Evolutionary conservation across 2,113 vertebrate genomes (phyloP).

Genomic region (Rhinolophus ferrumequinum): DNA sequence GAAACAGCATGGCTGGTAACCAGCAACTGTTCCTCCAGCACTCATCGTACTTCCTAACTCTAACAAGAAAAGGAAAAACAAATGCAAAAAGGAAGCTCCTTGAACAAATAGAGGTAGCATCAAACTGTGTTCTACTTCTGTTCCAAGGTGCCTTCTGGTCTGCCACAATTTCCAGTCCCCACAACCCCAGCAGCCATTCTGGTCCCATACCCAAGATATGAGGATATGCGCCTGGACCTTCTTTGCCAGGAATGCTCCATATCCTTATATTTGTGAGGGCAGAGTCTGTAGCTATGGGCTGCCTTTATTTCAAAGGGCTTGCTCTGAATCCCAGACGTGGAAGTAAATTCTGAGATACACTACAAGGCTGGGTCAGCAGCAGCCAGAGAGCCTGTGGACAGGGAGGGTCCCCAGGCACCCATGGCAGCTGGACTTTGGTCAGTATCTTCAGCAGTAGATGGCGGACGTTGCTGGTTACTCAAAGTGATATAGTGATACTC

Average conservation of each 20-base stretch:
- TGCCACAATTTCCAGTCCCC: background rate
- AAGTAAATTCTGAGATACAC: slow-evolving; percentile 77
- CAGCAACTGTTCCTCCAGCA: slow-evolving; percentile 89
- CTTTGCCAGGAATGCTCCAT: background rate
- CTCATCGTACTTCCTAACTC: slow-evolving; percentile 52
- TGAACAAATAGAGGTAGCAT: slow-evolving; percentile 35
- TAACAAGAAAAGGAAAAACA: background rate
- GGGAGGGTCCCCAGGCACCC: slow-evolving; percentile 77
- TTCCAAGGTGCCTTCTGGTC: slow-evolving; percentile 44
- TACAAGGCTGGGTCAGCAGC: slow-evolving; percentile 77
- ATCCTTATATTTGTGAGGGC: background rate
- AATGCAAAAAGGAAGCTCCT: slow-evolving; percentile 38
- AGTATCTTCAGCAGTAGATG: slow-evolving; percentile 82
- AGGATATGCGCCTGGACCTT: background rate
- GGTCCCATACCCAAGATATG: background rate
- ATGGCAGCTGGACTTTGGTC: slow-evolving; percentile 79
- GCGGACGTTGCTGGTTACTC: slow-evolving; percentile 97
- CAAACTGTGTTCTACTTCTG: slow-evolving; percentile 35
- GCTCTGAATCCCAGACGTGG: slow-evolving; percentile 32
- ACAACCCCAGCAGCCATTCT: background rate
- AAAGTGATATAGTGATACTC: slow-evolving; percentile 98
- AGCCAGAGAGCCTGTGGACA: slow-evolving; percentile 77
- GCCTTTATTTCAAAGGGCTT: slow-evolving; percentile 68
- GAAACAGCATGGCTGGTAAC: slow-evolving; percentile 94
- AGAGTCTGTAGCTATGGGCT: background rate